Evolutionary conservation across 2,113 vertebrate genomes (phyloP).

Genomic region (Phalacrocorax aristotelis): DNA sequence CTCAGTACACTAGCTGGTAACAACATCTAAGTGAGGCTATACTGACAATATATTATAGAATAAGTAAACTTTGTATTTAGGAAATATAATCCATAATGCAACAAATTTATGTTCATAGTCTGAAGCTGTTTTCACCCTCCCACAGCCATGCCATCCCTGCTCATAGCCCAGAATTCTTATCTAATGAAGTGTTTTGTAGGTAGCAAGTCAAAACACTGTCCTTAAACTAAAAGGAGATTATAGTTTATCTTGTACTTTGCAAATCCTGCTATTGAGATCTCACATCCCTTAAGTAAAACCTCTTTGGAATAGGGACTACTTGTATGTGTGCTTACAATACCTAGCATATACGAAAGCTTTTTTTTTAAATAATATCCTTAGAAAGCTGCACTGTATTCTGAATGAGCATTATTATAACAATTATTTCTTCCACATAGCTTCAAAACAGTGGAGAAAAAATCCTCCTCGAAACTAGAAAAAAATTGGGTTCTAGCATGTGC

Average conservation of each 20-base stretch:
- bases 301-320: background rate
- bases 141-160: rapidly evolving
- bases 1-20: background rate
- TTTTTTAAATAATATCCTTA: background rate
- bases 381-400: background rate
- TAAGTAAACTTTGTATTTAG: background rate
- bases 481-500: rapidly evolving
- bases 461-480: background rate
- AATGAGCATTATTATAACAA: background rate
- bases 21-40: background rate
- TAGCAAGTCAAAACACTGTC: background rate
- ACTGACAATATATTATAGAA: background rate
- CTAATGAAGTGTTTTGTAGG: background rate
- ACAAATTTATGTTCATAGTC: background rate
- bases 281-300: background rate
- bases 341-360: background rate
- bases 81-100: background rate
- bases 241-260: background rate
- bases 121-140: background rate
- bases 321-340: background rate
- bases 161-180: background rate
- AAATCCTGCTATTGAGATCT: background rate
- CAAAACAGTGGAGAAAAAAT: background rate
- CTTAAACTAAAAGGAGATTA: background rate
- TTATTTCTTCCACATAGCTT: background rate